Conservation (phyloP, 2,113 vertebrate genomes). For the Callithrix jacchus region DNA sequence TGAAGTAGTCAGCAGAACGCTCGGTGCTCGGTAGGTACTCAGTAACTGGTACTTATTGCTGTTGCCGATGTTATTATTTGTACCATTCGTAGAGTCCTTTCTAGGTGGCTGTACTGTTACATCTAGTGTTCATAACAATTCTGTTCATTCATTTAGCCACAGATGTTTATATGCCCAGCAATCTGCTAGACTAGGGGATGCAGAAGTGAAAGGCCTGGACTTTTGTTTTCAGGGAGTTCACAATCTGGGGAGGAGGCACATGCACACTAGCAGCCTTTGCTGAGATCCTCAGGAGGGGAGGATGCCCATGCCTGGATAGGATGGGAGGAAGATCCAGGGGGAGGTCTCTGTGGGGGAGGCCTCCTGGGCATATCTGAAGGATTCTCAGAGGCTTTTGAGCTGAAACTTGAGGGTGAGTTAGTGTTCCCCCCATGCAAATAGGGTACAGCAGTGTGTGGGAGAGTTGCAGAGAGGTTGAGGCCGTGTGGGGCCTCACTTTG, state of each 20-base stretch:
- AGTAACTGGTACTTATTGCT: neutral
- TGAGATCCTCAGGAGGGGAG: neutral
- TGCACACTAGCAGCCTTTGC: neutral
- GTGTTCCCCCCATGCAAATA: neutral
- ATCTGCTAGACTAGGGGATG: neutral
- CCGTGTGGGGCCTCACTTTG: fast-evolving
- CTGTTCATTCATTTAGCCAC: neutral
- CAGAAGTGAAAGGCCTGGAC: neutral
- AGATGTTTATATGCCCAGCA: neutral
- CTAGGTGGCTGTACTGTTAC: neutral
- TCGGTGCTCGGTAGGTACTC: neutral
- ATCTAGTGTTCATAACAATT: neutral
- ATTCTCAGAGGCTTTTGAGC: neutral
- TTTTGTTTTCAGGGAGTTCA: neutral
- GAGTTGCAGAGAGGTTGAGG: too few relatives aligned
- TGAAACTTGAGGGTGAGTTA: neutral
- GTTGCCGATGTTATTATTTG: neutral
- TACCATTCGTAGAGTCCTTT: neutral
- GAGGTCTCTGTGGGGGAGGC: neutral
- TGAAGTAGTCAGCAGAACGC: neutral
- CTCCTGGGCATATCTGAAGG: neutral
- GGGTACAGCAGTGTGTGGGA: neutral
- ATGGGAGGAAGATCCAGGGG: fast-evolving
- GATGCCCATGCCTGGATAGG: too few relatives aligned
- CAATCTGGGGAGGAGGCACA: neutral